Evolutionary conservation across 2,797 vertebrate species (phyloP), one percentile per base, ranked within the genome.

Genomic region (Bryconaethiops microstoma): DNA sequence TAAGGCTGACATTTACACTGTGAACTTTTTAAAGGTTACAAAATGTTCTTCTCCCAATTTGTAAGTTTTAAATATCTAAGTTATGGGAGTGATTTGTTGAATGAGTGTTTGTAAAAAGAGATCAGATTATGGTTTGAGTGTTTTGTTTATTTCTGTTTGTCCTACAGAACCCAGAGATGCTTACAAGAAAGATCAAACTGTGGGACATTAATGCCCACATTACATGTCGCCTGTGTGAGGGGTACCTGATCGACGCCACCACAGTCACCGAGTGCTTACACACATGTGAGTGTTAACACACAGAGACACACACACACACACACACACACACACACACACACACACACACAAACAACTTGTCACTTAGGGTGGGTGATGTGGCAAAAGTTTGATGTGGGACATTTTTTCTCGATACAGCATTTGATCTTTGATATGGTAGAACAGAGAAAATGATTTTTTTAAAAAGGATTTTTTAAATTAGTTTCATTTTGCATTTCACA

Each of bases 171-270:
- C 94, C 94, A 88, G 94, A 98, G 95, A 99, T 99, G 97, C 94
- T 99, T 95, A 99, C 97, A 71, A 95, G 98, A 92, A 99, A 98
- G 95, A 99, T 99, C 88, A 98, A 98, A 91, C 95, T 99, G 90
- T 97, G 97, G 97, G 97, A 99, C 92, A 99, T 99, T 92, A 99
- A 99, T 62, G 96, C 96, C 95, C 98, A 99, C 92, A 99, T 99
- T 93, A 99, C 98, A 78, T 99, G 97, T 95, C 97, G 96, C 80
- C 93, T 99, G 90, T 99, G 97, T 91, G 97, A 97, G 87, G 98
- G 98, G 86, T 99, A 99, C 94, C 95, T 99, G 94, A 99, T 99
- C 35, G 98, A 99, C 52, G 97, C 98, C 77, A 99, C 98, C 86
- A 99, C 98, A 3, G 98, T 99, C 91, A 99, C 98, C 0, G 98